These are phyloP conservation scores for Trinorchestia longiramus DNA, from an alignment of 1,140 invertebrate species.

Conservation along the genomic window DNA sequence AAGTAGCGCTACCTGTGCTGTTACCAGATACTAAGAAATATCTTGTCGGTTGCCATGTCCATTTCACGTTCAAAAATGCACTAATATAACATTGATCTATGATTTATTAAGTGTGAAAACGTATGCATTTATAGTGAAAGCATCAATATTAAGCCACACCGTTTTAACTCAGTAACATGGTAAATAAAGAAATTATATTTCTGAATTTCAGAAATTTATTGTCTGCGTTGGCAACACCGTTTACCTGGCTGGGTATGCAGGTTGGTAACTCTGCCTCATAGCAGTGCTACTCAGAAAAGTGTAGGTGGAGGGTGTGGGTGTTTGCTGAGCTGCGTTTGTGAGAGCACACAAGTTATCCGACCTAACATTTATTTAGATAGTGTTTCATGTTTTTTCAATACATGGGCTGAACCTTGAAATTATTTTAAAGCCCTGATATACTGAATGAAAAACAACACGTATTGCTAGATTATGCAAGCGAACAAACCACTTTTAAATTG, in stretches of 20 bases:
- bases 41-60: background rate
- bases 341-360: background rate
- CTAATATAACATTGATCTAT: background rate
- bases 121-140: background rate
- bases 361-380: background rate
- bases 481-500: background rate
- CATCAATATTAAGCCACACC: background rate
- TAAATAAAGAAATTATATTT: background rate
- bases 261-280: conserved; percentile 9
- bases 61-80: background rate
- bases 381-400: background rate
- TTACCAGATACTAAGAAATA: background rate
- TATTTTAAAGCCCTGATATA: background rate
- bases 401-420: background rate
- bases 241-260: conserved; percentile 51
- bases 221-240: background rate
- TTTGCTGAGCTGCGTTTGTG: background rate
- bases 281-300: background rate
- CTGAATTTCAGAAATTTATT: background rate
- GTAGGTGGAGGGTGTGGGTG: conserved; percentile 41
- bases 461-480: background rate
- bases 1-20: background rate
- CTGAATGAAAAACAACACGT: background rate
- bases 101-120: background rate
- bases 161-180: background rate